phyloP scores from a whole-genome alignment of 2,888 invertebrate species.

The Brachyptera putata region DNA sequence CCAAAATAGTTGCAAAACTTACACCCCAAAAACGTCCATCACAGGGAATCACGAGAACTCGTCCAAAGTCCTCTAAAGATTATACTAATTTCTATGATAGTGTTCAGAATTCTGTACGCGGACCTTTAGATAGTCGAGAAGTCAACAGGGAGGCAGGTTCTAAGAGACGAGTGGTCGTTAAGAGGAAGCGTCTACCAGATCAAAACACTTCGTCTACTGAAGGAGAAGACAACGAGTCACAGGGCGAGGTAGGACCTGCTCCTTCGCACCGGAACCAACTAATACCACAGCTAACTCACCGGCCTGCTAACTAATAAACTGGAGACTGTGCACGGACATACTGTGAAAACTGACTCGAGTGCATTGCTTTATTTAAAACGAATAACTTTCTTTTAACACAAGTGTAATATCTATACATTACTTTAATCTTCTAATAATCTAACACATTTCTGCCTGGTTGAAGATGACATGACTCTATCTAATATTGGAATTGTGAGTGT shows the following conservation, averaged over 20 bases:
- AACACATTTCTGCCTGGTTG: conserved; percentile 4
- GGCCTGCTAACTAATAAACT: conserved; percentile 7
- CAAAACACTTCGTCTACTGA: conserved; percentile 7
- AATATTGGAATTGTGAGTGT: not conserved
- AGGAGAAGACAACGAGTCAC: conserved; percentile 5
- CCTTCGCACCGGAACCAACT: not conserved
- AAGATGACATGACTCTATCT: not conserved
- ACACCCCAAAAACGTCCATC: not conserved
- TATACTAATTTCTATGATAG: not conserved
- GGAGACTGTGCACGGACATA: not conserved
- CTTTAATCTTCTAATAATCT: conserved; percentile 5
- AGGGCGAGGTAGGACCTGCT: conserved; percentile 16
- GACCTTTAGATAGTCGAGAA: not conserved
- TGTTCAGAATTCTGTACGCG: not conserved
- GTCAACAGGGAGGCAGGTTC: not conserved
- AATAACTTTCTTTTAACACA: conserved; percentile 8
- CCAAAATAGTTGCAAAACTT: not conserved
- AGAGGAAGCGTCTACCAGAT: conserved; percentile 18
- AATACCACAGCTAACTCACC: conserved; percentile 13
- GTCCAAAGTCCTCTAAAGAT: not conserved
- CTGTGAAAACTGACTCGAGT: not conserved
- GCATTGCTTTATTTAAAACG: not conserved
- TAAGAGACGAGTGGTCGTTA: conserved; percentile 22
- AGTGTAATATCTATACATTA: not conserved
- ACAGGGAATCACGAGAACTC: not conserved